phyloP scores from a whole-genome alignment of 2,113 vertebrate species.

The Tetraodon nigroviridis region DNA sequence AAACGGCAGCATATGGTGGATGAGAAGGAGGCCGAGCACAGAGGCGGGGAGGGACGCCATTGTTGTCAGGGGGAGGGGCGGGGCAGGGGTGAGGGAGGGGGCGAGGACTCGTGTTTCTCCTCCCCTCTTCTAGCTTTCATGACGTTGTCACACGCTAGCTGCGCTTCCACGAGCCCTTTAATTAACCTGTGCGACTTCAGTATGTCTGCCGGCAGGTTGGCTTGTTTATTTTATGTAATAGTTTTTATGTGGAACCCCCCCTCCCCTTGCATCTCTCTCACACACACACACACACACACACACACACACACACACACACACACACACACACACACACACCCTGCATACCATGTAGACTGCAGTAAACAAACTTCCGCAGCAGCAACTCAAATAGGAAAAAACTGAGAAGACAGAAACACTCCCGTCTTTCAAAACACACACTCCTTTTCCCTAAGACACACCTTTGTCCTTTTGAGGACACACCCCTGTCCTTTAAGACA shows the following conservation, averaged over 20 bases:
- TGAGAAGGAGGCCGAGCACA: slow-evolving; percentile 59
- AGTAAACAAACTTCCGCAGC: too few relatives aligned
- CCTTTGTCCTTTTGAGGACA: too few relatives aligned
- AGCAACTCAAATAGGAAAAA: too few relatives aligned
- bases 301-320: too few relatives aligned
- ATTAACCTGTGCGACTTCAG: slow-evolving; percentile 73
- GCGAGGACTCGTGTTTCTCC: slow-evolving; percentile 57
- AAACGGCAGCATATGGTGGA: slow-evolving; percentile 83
- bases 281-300: too few relatives aligned
- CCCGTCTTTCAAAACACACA: too few relatives aligned
- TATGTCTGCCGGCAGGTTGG: slow-evolving; percentile 61
- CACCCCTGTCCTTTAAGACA: too few relatives aligned
- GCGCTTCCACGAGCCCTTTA: slow-evolving; percentile 72
- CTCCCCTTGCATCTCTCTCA: too few relatives aligned
- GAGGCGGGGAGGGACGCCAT: slow-evolving; percentile 63
- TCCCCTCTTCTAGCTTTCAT: slow-evolving; percentile 75
- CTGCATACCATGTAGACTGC: too few relatives aligned
- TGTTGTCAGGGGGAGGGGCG: slow-evolving; percentile 64
- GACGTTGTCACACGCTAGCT: slow-evolving; percentile 76
- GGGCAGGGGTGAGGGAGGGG: slow-evolving; percentile 21
- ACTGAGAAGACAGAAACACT: too few relatives aligned
- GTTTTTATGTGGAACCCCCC: slow-evolving; percentile 3
- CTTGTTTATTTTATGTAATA: slow-evolving; percentile 41
- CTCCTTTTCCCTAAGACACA: too few relatives aligned
- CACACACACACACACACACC: too few relatives aligned